Conservation (phyloP, 2,888 invertebrate species). For the Gibbula magus region DNA sequence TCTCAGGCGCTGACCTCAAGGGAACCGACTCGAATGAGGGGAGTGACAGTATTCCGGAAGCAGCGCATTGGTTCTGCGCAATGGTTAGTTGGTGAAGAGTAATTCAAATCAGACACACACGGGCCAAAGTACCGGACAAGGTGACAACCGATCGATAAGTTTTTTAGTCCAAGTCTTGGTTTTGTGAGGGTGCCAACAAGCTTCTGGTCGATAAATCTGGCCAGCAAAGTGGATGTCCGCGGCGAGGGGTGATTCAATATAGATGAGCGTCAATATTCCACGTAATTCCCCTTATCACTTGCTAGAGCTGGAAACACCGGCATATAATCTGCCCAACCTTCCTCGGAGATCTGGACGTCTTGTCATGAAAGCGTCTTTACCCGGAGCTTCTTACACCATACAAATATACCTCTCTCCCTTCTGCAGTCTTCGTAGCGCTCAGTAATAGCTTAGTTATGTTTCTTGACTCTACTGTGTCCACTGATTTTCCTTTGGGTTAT, state of each 20-base stretch:
- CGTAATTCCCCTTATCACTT: conserved; percentile 18
- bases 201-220: conserved; percentile 21
- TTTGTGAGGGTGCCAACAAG: conserved; percentile 11
- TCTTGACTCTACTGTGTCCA: too few species aligned
- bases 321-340: conserved; percentile 11
- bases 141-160: conserved; percentile 18
- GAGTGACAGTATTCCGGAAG: neutral
- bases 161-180: conserved; percentile 19
- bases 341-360: neutral
- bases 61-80: neutral
- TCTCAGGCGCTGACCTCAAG: neutral
- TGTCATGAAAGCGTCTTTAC: too few species aligned
- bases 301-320: neutral
- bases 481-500: too few species aligned
- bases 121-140: conserved; percentile 9
- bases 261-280: neutral
- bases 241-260: conserved; percentile 8
- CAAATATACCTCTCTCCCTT: too few species aligned
- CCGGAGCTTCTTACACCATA: too few species aligned
- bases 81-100: neutral
- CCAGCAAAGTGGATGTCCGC: conserved; percentile 7
- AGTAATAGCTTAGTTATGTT: too few species aligned
- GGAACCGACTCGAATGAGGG: neutral
- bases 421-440: too few species aligned
- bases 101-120: conserved; percentile 19